phyloP scores from a whole-genome alignment of 64 coral and sea anemone genomes.

The Actinia equina region DNA sequence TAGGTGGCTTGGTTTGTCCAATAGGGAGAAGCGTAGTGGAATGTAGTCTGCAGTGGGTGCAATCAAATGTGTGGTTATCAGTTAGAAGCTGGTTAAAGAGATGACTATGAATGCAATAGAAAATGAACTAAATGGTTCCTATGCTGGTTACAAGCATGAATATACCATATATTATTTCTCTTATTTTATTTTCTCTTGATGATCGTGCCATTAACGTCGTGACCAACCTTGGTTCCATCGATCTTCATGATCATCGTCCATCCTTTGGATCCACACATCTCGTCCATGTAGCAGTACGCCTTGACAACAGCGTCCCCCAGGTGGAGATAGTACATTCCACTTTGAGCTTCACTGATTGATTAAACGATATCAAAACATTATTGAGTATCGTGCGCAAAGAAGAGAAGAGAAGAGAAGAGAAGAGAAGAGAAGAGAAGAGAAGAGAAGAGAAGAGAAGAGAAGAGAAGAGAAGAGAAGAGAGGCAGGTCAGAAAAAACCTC shows the following conservation, averaged over 20 bases:
- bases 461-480: neutral
- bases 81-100: too few species aligned
- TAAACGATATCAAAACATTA: neutral
- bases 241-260: constrained; percentile 39
- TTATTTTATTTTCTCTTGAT: too few species aligned
- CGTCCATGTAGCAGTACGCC: constrained; percentile 21
- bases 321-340: constrained; percentile 17
- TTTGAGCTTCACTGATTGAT: constrained; percentile 3
- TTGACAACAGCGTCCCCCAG: neutral
- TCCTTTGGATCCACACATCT: constrained; percentile 23
- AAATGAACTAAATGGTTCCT: too few species aligned
- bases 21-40: neutral
- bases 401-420: neutral
- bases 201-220: neutral
- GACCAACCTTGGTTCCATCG: constrained; percentile 14
- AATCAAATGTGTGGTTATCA: too few species aligned
- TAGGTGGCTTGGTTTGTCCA: constrained; percentile 28
- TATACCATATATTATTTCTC: too few species aligned
- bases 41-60: constrained; percentile 13
- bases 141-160: too few species aligned
- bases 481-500: neutral
- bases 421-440: neutral
- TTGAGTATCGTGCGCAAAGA: neutral
- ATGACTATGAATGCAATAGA: too few species aligned
- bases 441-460: too few species aligned